Conservation (phyloP, 2,797 vertebrate genomes). For the Halcyon smyrnensis region DNA sequence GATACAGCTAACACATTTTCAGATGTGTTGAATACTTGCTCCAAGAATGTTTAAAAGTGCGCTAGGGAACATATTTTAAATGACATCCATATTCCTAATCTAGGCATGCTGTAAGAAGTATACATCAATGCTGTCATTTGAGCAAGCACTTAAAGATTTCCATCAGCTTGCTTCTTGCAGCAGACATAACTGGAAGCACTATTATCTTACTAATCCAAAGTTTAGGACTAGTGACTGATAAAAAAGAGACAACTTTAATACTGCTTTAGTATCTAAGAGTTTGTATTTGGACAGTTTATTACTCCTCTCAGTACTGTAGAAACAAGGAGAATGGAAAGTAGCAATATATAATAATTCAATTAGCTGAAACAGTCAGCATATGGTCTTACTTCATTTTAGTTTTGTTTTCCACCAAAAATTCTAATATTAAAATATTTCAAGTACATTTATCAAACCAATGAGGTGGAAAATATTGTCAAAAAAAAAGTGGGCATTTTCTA, state of each 20-base stretch:
- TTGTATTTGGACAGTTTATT: neutral
- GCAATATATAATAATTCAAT: neutral
- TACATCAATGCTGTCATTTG: neutral
- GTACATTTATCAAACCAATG: neutral
- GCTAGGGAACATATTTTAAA: constrained; percentile 52
- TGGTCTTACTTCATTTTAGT: neutral
- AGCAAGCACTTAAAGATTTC: neutral
- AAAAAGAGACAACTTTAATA: neutral
- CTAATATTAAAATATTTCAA: neutral
- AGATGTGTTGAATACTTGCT: neutral
- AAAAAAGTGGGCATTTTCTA: neutral
- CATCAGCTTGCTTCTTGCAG: neutral
- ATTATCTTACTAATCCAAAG: neutral
- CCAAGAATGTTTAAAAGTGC: neutral
- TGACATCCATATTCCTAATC: constrained; percentile 7
- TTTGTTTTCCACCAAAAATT: neutral
- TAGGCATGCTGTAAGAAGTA: neutral
- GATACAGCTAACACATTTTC: constrained; percentile 31
- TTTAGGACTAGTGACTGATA: neutral
- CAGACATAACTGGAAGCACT: neutral
- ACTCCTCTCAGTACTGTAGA: neutral
- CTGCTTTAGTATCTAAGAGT: neutral
- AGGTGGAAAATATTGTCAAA: neutral
- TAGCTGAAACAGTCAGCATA: neutral
- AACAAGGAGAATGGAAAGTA: neutral